Percentiles rank a stretch among this genome's conserved stretches.
These are phyloP conservation scores for Periphyllus acericola DNA, from an alignment of 2,888 invertebrate genomes.

Conservation along the genomic window DNA sequence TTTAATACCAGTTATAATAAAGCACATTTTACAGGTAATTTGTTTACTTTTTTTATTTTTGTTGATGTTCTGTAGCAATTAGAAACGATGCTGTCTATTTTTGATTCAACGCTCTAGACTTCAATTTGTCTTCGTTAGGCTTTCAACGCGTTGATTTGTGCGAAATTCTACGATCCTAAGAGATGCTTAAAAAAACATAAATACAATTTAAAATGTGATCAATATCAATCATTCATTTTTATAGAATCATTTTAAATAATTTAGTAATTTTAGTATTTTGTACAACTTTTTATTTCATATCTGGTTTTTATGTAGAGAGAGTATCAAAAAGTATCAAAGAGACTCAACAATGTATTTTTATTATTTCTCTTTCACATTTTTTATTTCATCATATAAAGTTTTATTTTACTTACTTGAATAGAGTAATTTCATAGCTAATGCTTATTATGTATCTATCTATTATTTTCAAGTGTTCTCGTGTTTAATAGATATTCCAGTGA, in stretches of 20 bases:
- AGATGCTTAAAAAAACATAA: not conserved
- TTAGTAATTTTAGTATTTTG: not conserved
- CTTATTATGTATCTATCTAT: not conserved
- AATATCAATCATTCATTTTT: not conserved
- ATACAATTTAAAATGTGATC: not conserved
- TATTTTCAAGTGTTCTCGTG: not conserved
- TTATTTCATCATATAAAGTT: not conserved
- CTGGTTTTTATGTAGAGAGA: too few species aligned
- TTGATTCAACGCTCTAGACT: not conserved
- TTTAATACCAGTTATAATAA: not conserved
- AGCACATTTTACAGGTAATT: not conserved
- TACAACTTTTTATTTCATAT: not conserved
- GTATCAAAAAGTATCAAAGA: too few species aligned
- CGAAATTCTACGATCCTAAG: not conserved
- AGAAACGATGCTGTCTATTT: not conserved
- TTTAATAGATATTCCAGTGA: not conserved
- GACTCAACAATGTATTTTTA: too few species aligned
- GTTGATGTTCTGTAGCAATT: not conserved
- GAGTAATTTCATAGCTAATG: too few species aligned
- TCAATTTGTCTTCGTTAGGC: not conserved
- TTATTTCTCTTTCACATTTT: not conserved
- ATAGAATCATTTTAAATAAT: not conserved
- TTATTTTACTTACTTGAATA: not conserved
- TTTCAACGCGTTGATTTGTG: not conserved
- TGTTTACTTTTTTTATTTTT: not conserved